These are phyloP conservation scores for Xylota segnis DNA, from an alignment of 2,888 invertebrate species.

Conservation along the genomic window DNA sequence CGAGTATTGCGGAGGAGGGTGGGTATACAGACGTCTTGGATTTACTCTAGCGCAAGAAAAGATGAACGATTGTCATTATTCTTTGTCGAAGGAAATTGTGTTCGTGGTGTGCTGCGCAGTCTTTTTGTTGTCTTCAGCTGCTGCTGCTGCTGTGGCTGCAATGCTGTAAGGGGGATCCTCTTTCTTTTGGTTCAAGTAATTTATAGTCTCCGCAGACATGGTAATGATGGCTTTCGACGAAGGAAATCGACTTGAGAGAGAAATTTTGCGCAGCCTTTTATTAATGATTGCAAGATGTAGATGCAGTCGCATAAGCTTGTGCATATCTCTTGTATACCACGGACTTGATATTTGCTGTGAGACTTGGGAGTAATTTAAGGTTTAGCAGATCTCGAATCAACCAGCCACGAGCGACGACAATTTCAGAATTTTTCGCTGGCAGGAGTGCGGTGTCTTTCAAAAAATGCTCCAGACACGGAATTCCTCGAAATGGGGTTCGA, in stretches of 20 bases:
- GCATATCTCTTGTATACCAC: constrained; percentile 2
- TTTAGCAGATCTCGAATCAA: neutral
- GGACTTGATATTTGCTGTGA: neutral
- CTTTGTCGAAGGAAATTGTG: constrained; percentile 71
- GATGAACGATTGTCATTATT: constrained; percentile 77
- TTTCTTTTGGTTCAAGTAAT: constrained; percentile 65
- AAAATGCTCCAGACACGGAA: neutral
- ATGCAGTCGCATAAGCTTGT: constrained; percentile 30
- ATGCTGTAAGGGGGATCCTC: constrained; percentile 39
- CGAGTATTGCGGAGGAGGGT: constrained; percentile 70
- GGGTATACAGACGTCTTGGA: constrained; percentile 30
- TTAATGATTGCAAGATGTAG: constrained; percentile 42
- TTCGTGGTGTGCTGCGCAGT: constrained; percentile 37
- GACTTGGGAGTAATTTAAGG: neutral
- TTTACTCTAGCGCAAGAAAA: constrained; percentile 46
- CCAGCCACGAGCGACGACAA: neutral
- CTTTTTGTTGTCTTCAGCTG: constrained; percentile 32
- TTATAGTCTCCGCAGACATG: constrained; percentile 66
- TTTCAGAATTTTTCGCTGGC: too few relatives aligned
- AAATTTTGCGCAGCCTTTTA: constrained; percentile 50
- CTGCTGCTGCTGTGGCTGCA: neutral
- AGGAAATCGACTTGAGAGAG: constrained; percentile 21
- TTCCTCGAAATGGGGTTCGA: too few relatives aligned
- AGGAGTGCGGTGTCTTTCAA: too few relatives aligned
- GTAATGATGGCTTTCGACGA: constrained; percentile 71